These are phyloP conservation scores for Macrosoma leucophasiata DNA, from an alignment of 2,888 invertebrate species.

Conservation along the genomic window DNA sequence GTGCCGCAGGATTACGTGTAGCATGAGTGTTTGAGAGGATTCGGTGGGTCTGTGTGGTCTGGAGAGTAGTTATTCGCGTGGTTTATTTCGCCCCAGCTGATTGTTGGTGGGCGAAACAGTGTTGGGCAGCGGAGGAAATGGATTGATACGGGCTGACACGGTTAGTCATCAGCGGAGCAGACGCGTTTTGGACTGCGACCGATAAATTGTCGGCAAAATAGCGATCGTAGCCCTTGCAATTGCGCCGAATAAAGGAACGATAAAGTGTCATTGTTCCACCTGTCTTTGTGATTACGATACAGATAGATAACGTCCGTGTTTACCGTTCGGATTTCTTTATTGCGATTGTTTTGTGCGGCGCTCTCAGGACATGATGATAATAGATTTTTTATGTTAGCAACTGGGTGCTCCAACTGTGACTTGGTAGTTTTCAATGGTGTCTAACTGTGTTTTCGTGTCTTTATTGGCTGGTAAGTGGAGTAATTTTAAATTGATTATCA, in stretches of 20 bases:
- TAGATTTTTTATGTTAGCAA: conserved; percentile 11
- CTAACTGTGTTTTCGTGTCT: conserved; percentile 59
- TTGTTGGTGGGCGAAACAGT: conserved; percentile 60
- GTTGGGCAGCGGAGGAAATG: conserved; percentile 49
- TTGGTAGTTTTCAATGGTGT: conserved; percentile 50
- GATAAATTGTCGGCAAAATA: conserved; percentile 41
- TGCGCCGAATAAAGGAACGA: conserved; percentile 47
- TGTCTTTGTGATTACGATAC: conserved; percentile 64
- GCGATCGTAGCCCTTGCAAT: conserved; percentile 39
- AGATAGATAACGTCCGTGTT: conserved; percentile 59
- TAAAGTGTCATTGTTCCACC: conserved; percentile 53
- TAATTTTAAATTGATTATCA: no score
- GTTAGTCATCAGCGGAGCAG: conserved; percentile 66
- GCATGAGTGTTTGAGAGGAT: conserved; percentile 24
- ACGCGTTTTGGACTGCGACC: conserved; percentile 47
- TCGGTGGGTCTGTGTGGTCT: conserved; percentile 18
- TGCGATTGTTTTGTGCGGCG: conserved; percentile 37
- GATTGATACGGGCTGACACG: conserved; percentile 54
- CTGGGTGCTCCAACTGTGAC: conserved; percentile 11
- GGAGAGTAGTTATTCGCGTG: conserved; percentile 30
- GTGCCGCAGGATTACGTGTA: conserved; percentile 38
- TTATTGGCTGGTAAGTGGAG: conserved; percentile 32
- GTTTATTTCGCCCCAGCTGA: conserved; percentile 62
- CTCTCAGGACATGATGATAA: conserved; percentile 22
- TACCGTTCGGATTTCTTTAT: conserved; percentile 47